Percentiles rank a stretch among this genome's conserved stretches.
phyloP scores from a whole-genome alignment of 1,140 invertebrate genomes.

The Orius laevigatus region DNA sequence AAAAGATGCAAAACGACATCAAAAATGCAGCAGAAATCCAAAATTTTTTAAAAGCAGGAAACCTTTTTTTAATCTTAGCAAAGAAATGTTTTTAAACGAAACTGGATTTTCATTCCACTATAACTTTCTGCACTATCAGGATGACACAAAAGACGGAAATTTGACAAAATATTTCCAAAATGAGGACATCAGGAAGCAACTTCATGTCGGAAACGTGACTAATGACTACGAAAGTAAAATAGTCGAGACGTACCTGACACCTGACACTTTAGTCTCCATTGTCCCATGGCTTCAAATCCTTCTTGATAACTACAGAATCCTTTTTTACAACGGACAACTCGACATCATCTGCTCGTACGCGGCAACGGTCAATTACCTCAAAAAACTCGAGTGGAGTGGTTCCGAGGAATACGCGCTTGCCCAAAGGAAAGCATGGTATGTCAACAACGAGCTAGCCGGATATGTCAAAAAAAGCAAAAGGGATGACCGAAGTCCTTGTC shows the following conservation, averaged over 20 bases:
- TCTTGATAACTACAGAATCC: slow-evolving; percentile 44
- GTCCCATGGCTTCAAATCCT: slow-evolving; percentile 56
- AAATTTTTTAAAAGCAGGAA: slow-evolving; percentile 10
- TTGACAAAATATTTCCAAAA: slow-evolving; percentile 39
- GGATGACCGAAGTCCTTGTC: slow-evolving; percentile 45
- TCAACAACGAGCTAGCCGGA: slow-evolving; percentile 33
- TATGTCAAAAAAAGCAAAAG: slow-evolving; percentile 36
- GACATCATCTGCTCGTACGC: slow-evolving; percentile 74
- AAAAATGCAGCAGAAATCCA: not conserved
- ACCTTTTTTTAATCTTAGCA: not conserved
- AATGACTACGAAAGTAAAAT: slow-evolving; percentile 27
- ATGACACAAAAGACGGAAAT: not conserved
- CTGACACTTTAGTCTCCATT: slow-evolving; percentile 70
- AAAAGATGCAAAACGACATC: slow-evolving; percentile 6
- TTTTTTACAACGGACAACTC: slow-evolving; percentile 67
- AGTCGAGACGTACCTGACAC: slow-evolving; percentile 49
- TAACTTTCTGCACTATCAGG: slow-evolving; percentile 4
- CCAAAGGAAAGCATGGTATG: slow-evolving; percentile 30
- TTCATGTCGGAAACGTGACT: slow-evolving; percentile 66
- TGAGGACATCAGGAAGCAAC: slow-evolving; percentile 41
- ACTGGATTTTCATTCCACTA: slow-evolving; percentile 7
- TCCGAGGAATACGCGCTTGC: slow-evolving; percentile 26
- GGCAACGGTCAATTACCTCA: slow-evolving; percentile 52
- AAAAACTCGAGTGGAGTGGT: slow-evolving; percentile 30
- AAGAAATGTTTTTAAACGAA: slow-evolving; percentile 1